Percentiles rank a stretch among this genome's conserved stretches.
Conservation (phyloP, 1,140 invertebrate genomes). For the Bombyx mandarina region DNA sequence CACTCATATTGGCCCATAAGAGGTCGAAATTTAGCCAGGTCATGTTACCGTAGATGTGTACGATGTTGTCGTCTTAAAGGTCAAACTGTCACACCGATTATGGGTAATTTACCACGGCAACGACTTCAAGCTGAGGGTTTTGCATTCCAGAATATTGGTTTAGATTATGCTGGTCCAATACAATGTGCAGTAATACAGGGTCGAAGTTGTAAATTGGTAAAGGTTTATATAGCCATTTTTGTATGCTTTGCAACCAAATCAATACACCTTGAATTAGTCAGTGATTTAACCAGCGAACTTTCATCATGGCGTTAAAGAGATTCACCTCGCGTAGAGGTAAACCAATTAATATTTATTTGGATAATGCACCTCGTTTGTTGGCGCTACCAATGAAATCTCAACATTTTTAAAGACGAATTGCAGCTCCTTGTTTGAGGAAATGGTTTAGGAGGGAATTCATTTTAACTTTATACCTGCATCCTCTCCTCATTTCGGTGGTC, state of each 20-base stretch:
- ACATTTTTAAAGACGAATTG: too few relatives aligned
- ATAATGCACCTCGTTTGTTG: slow-evolving; percentile 13
- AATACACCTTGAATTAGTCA: background rate
- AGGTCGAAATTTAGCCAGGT: slow-evolving; percentile 2
- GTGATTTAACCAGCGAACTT: background rate
- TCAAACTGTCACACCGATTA: background rate
- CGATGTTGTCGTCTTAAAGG: background rate
- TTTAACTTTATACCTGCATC: slow-evolving; percentile 13
- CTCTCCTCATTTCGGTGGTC: slow-evolving; percentile 13
- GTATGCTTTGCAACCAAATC: slow-evolving; percentile 1
- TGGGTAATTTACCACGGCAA: slow-evolving; percentile 3
- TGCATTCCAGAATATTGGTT: slow-evolving; percentile 1
- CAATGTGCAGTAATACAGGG: background rate
- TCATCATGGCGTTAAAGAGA: background rate
- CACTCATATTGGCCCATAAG: background rate
- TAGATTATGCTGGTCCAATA: background rate
- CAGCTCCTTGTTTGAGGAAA: background rate
- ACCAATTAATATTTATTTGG: slow-evolving; percentile 28
- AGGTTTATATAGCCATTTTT: background rate
- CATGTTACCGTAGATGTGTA: background rate
- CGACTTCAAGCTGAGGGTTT: background rate
- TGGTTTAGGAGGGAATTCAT: slow-evolving; percentile 12
- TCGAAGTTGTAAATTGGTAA: background rate
- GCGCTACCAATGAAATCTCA: too few relatives aligned
- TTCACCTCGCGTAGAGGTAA: slow-evolving; percentile 12